Base-by-base conservation (phyloP, 2,888 invertebrate genomes). In the Leucoma salicis region DNA sequence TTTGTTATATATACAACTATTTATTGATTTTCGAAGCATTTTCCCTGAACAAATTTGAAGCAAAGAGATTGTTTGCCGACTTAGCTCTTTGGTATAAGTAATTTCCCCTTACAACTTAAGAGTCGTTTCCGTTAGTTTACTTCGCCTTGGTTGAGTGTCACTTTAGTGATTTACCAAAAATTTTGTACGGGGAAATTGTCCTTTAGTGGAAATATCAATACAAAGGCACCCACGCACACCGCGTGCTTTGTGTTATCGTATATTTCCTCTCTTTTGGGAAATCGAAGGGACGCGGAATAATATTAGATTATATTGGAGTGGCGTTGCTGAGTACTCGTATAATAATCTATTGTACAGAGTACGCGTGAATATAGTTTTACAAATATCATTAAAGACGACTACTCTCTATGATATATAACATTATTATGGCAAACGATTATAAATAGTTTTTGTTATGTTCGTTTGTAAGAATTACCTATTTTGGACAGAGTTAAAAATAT, bases 101-200 rank as follows among this genome's bases (percentile, higher is more conserved):
- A 78, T 78, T 78, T 78, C 73, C 78, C 70, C 53, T 56, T 51
- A 56, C 66, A 53, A 63, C 66, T 69, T 51, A 65, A 75, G 71
- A 68, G 66, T 66, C 70, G 63, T 58, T 70, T 65, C 63, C 66
- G 57, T 61, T 63, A 66, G 60, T 69, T 66, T 66, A 59, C 62
- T 56, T 47, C 44, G 49, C 60, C 54, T 61, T 57, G 45, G 51
- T 43, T 39, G 41, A 56, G 53, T 64, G 65, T 66, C 56, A 53
- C 53, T 61, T 56, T 51, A 54, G 62, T 47, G 64, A 63, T 63
- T 63, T 55, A 51, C 53, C 35, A 40, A 59, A 63, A 63, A 42
- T 41, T 37, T 25, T 35, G 31, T 39, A 14, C 21, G 14, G 43
- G 39, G 43, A 49, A 60, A 59, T 60, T 56, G 61, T 63, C 44